These are phyloP conservation scores for Bombus pascuorum DNA, from an alignment of 1,140 invertebrate genomes.

Conservation along the genomic window DNA sequence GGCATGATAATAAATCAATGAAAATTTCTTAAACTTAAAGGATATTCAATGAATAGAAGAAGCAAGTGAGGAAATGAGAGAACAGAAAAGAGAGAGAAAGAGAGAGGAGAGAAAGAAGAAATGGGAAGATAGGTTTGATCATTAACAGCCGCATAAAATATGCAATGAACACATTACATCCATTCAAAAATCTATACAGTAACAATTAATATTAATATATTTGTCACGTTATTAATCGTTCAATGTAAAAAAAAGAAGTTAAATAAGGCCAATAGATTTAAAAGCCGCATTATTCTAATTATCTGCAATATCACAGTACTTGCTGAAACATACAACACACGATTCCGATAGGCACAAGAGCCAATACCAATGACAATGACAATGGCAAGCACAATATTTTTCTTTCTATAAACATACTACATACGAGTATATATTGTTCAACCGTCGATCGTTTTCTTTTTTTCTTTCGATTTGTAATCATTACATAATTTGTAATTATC, in stretches of 20 bases:
- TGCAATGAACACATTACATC: slow-evolving; percentile 77
- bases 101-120: neutral
- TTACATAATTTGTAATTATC: slow-evolving; percentile 11
- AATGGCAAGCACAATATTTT: slow-evolving; percentile 78
- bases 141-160: slow-evolving; percentile 69
- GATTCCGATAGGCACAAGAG: slow-evolving; percentile 69
- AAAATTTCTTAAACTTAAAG: slow-evolving; percentile 34
- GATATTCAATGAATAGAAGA: neutral
- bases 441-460: slow-evolving; percentile 47
- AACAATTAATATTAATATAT: slow-evolving; percentile 64
- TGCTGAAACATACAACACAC: slow-evolving; percentile 79
- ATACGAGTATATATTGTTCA: slow-evolving; percentile 49
- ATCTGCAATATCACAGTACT: slow-evolving; percentile 83
- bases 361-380: slow-evolving; percentile 74
- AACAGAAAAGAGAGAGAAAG: neutral
- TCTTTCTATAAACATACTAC: slow-evolving; percentile 57
- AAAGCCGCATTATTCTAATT: slow-evolving; percentile 80
- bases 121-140: slow-evolving; percentile 23
- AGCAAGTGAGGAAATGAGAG: neutral
- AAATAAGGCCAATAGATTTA: slow-evolving; percentile 78
- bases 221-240: slow-evolving; percentile 66
- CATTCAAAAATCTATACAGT: slow-evolving; percentile 73
- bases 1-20: slow-evolving; percentile 25
- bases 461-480: slow-evolving; percentile 9
- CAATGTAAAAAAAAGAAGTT: slow-evolving; percentile 76